Percentiles rank a stretch among this genome's conserved stretches.
Evolutionary conservation across 1,140 invertebrate species (phyloP).

Genomic region (Leptestheria dahalacensis): DNA sequence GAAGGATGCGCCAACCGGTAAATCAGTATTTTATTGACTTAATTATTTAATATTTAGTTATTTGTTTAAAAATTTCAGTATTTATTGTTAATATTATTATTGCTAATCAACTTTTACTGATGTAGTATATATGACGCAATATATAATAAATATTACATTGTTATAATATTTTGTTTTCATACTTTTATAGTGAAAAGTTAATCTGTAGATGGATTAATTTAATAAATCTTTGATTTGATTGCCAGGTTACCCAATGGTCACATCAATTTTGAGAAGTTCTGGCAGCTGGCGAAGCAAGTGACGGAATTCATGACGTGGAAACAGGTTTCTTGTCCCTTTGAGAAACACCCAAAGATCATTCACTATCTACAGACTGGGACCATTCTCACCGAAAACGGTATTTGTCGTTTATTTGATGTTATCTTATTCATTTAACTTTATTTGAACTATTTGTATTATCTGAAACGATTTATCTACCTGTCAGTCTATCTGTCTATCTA

Average conservation of each 20-base stretch:
- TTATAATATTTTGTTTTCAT: no score
- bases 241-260: conserved; percentile 64
- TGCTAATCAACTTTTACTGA: no score
- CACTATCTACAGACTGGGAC: conserved; percentile 62
- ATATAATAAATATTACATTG: no score
- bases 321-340: conserved; percentile 71
- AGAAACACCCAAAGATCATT: conserved; percentile 58
- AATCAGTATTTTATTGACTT: conserved; percentile 17
- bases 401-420: neutral
- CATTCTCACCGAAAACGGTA: conserved; percentile 65
- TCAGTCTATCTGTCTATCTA: no score
- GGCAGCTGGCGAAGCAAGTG: conserved; percentile 75
- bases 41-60: no score
- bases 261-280: conserved; percentile 82
- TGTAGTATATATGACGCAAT: no score
- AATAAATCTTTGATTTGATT: neutral
- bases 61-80: no score
- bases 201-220: no score
- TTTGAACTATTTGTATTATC: neutral
- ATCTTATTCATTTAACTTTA: neutral
- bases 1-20: conserved; percentile 73
- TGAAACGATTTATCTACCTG: neutral
- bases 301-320: conserved; percentile 80
- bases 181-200: no score
- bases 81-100: no score